phyloP scores from a whole-genome alignment of 2,113 vertebrate species.

The Agapornis roseicollis region DNA sequence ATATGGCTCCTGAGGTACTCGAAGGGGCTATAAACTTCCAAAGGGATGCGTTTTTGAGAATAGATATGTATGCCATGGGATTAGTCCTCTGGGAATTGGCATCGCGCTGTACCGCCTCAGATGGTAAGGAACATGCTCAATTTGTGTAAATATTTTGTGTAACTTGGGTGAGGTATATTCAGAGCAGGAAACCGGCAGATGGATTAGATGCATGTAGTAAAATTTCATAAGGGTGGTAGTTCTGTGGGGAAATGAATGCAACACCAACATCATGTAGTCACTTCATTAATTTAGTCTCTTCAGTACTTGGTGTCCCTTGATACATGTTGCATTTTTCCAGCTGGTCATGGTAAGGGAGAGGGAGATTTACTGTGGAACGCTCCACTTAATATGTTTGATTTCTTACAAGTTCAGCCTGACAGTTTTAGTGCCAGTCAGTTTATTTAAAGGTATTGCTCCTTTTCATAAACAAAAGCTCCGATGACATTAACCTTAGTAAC shows the following conservation, averaged over 20 bases:
- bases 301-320: neutral
- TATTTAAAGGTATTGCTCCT: neutral
- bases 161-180: neutral
- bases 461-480: neutral
- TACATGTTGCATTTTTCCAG: neutral
- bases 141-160: neutral
- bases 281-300: neutral
- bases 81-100: conserved; percentile 94
- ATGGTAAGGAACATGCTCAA: conserved; percentile 78
- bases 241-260: neutral
- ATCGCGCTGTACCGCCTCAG: conserved; percentile 91
- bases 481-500: neutral
- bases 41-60: conserved; percentile 94
- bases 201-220: neutral
- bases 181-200: neutral
- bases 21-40: conserved; percentile 99
- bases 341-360: neutral
- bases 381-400: accelerated
- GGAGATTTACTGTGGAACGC: neutral
- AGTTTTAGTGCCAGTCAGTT: neutral
- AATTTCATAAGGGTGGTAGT: too few relatives aligned
- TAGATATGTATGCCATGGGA: conserved; percentile 97
- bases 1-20: conserved; percentile 98
- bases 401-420: neutral
- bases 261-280: accelerated